phyloP scores from a whole-genome alignment of 2,113 vertebrate genomes.

The Calonectris borealis region DNA sequence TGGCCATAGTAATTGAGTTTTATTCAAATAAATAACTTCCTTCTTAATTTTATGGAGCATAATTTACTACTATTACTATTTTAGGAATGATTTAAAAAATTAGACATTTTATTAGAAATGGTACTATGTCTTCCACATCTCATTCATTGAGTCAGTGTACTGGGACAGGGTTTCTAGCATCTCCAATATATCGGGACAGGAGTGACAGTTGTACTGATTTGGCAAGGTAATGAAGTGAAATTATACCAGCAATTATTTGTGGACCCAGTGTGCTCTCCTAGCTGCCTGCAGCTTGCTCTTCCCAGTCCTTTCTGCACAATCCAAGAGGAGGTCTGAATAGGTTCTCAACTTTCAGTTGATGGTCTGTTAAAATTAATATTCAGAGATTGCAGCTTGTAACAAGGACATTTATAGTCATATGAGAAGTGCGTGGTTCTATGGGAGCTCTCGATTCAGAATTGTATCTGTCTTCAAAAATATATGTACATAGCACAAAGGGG shows the following conservation, averaged over 20 bases:
- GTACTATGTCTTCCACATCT: neutral
- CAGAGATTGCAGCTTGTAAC: neutral
- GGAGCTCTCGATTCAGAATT: neutral
- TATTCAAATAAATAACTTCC: neutral
- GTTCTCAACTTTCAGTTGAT: neutral
- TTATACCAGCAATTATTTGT: constrained; percentile 6
- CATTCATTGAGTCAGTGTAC: neutral
- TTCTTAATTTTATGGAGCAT: neutral
- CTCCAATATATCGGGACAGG: neutral
- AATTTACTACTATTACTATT: neutral
- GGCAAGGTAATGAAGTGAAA: neutral
- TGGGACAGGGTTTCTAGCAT: neutral
- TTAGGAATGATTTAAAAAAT: neutral
- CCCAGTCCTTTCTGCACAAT: neutral
- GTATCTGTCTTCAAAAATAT: neutral
- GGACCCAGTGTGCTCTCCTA: neutral
- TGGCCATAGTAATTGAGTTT: neutral
- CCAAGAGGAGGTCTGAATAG: neutral
- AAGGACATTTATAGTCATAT: neutral
- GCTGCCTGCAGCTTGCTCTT: neutral
- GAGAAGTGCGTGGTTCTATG: neutral
- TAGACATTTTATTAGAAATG: neutral
- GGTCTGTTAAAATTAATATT: constrained; percentile 28
- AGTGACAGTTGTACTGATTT: neutral
- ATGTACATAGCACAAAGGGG: neutral